Evolutionary conservation across 2,797 vertebrate genomes (phyloP).

Genomic region (Myripristis jacobus): DNA sequence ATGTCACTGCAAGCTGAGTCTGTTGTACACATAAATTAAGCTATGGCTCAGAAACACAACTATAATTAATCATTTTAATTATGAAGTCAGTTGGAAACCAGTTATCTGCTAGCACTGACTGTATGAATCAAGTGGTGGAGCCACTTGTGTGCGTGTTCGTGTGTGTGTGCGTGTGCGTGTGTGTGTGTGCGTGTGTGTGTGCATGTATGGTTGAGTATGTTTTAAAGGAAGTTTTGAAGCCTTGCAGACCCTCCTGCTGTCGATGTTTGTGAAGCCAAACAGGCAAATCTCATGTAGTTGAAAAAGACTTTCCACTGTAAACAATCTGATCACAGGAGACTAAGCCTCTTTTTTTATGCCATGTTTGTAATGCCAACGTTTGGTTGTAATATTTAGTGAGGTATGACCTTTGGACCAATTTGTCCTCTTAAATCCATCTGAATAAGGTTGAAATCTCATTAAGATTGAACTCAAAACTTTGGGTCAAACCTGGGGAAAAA

Average conservation of each 20-base stretch:
- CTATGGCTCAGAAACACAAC: neutral
- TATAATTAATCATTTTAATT: conserved; percentile 4
- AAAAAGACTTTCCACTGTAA: too few species aligned
- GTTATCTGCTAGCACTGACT: conserved; percentile 4
- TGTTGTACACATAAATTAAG: neutral
- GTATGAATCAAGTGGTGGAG: neutral
- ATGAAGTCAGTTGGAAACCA: neutral
- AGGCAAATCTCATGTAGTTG: neutral
- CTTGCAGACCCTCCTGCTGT: too few species aligned
- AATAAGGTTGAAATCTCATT: too few species aligned
- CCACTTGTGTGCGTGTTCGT: neutral
- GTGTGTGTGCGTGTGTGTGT: neutral
- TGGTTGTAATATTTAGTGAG: too few species aligned
- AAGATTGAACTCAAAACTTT: too few species aligned
- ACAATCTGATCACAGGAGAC: too few species aligned
- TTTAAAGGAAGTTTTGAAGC: too few species aligned
- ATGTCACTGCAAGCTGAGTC: neutral
- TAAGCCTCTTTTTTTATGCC: too few species aligned
- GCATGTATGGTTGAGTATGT: neutral
- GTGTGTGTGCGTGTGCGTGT: conserved; percentile 7
- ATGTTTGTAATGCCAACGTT: too few species aligned
- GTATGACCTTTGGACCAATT: too few species aligned
- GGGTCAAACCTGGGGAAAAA: too few species aligned
- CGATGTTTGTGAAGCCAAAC: neutral
- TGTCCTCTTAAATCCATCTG: too few species aligned